Conservation (phyloP, 2,797 vertebrate genomes). For the Euphonia xanthogaster region DNA sequence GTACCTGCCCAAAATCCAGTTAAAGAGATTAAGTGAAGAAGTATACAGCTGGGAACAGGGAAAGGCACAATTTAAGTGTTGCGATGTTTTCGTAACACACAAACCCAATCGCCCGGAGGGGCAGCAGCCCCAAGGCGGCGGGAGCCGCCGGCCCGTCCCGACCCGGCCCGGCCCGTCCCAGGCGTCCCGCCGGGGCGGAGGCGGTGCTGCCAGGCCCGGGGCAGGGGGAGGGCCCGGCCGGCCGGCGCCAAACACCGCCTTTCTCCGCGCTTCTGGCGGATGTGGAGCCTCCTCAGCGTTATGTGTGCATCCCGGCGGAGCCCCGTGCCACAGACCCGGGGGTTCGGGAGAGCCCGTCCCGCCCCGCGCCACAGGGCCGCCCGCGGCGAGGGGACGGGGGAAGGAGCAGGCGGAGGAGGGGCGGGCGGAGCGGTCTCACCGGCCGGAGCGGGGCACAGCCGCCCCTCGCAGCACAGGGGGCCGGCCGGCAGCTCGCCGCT, state of each 20-base stretch:
- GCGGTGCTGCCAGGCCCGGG: not conserved
- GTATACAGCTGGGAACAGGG: rapidly evolving
- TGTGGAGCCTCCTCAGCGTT: rapidly evolving
- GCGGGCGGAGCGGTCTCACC: not conserved
- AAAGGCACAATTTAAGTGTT: rapidly evolving
- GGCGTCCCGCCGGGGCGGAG: not conserved
- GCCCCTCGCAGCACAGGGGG: not conserved
- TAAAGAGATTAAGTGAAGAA: not conserved
- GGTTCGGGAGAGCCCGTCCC: not conserved
- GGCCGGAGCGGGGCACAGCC: not conserved
- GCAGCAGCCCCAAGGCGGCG: rapidly evolving
- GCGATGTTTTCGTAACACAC: rapidly evolving
- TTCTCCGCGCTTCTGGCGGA: rapidly evolving
- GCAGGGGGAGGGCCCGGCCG: too few species aligned
- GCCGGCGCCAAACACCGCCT: not conserved
- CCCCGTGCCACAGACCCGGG: rapidly evolving
- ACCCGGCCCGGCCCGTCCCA: too few species aligned
- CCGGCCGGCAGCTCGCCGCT: not conserved
- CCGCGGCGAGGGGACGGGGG: not conserved
- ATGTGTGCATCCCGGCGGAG: rapidly evolving
- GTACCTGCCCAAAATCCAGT: not conserved
- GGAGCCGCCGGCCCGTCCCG: rapidly evolving
- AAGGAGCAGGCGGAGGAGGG: not conserved
- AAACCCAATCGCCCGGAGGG: rapidly evolving
- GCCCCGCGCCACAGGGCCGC: not conserved